Base-by-base conservation (phyloP, 92 coral and sea anemone species). In the Epizoanthus scotinus region DNA sequence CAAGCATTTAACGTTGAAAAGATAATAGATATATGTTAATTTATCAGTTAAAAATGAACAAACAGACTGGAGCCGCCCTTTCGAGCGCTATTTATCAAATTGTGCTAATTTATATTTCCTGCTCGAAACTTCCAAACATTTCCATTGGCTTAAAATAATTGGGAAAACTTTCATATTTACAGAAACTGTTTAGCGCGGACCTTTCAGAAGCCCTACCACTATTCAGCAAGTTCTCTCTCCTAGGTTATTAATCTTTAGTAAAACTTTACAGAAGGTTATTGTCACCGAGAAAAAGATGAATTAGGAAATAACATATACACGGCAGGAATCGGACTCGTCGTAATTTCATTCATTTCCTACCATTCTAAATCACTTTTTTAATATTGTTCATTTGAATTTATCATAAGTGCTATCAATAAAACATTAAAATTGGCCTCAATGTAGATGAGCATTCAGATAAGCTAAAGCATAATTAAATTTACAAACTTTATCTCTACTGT, bases 361-460 rank as follows among this genome's bases (percentile, higher is more conserved):
- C 29, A 34, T 29, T n/a, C 31, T 52, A 3, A 53, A 73, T 47
- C 52, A 65, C 31, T 55, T 74, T 74, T 34, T 18, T 25, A 26
- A 56, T 34, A 50, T 73, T 73, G 79, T n/a, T 73, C 31, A 73
- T 73, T 17, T 73, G 65, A 28, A 73, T 73, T 55, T 56, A 72
- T 72, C n/a, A 73, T 73, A 56, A 56, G 57, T 74, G 52, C 20
- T 20, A 36, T 50, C 28, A 34, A 21, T 56, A 52, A 74, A 74
- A 58, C 8, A 56, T 74, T 34, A 36, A 56, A 58, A 73, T 9
- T 31, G 1, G 52, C 19, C 2, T 28, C 34, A 47, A 47, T 47
- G 22, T 50, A 50, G 73, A 2, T 69, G 9, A 54, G 20, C 44
- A 42, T 56, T 74, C 57, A 55, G 27, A 73, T 56, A 34, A 55